A percentile compares a stretch with the other conserved stretches of the same genome.
These are phyloP conservation scores for Lepidurus packardi DNA, from an alignment of 1,140 invertebrate species.

Conservation along the genomic window DNA sequence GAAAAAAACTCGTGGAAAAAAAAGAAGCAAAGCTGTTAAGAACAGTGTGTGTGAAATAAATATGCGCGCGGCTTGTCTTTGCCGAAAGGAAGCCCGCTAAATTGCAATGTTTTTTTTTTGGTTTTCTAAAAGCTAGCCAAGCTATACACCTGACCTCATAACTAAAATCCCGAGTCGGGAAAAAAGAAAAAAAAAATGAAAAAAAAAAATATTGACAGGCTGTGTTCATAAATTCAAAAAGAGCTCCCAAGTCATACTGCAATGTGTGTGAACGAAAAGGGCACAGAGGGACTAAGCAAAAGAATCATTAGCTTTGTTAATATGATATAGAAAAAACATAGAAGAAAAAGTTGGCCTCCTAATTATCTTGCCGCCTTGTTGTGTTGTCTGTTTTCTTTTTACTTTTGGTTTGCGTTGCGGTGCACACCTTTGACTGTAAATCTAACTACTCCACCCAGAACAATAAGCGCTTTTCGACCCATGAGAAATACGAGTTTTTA, in stretches of 20 bases:
- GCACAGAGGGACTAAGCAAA: neutral
- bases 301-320: neutral
- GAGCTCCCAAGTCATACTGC: neutral
- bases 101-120: neutral
- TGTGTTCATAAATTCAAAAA: neutral
- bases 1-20: neutral
- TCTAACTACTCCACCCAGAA: neutral
- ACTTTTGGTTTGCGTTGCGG: neutral
- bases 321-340: neutral
- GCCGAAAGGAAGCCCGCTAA: neutral
- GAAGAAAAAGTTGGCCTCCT: neutral
- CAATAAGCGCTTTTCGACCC: neutral
- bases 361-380: neutral
- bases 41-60: conserved; percentile 14
- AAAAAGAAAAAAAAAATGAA: neutral
- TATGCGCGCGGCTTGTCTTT: conserved; percentile 1
- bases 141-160: conserved; percentile 8
- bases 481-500: neutral
- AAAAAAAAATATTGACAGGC: neutral
- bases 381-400: too few species aligned
- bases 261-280: neutral
- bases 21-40: neutral
- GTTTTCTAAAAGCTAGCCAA: too few species aligned
- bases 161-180: neutral
- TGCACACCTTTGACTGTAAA: conserved; percentile 19